Conservation (phyloP, 2,113 vertebrate species). For the Podilymbus podiceps region DNA sequence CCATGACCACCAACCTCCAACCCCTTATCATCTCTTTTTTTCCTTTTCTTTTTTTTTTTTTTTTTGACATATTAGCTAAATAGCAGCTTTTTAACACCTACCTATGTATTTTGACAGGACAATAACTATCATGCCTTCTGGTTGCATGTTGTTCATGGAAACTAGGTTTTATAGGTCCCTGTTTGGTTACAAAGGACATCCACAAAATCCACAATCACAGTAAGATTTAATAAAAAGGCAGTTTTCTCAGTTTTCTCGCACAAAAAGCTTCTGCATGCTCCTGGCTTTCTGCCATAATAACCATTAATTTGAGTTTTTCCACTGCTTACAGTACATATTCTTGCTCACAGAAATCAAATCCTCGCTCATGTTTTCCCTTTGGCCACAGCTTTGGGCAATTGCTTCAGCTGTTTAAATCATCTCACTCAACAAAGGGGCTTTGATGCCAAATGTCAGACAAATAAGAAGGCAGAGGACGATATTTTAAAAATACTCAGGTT, state of each 20-base stretch:
- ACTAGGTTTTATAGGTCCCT: not conserved
- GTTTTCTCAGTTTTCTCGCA: not conserved
- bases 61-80: not conserved
- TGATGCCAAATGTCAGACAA: not conserved
- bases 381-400: not conserved
- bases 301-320: not conserved
- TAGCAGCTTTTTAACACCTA: not conserved
- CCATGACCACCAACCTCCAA: not conserved
- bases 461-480: not conserved
- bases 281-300: constrained; percentile 3
- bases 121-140: not conserved
- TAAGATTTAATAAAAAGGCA: not conserved
- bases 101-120: not conserved
- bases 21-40: too few relatives aligned
- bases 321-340: not conserved
- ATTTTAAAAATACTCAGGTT: not conserved
- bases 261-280: not conserved
- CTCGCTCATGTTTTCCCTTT: not conserved
- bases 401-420: not conserved
- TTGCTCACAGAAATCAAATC: not conserved
- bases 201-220: not conserved
- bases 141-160: not conserved
- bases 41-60: not conserved
- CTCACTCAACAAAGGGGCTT: not conserved
- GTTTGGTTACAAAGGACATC: not conserved